Conservation (phyloP, 1,140 invertebrate species). For the Orchestia grillus region DNA sequence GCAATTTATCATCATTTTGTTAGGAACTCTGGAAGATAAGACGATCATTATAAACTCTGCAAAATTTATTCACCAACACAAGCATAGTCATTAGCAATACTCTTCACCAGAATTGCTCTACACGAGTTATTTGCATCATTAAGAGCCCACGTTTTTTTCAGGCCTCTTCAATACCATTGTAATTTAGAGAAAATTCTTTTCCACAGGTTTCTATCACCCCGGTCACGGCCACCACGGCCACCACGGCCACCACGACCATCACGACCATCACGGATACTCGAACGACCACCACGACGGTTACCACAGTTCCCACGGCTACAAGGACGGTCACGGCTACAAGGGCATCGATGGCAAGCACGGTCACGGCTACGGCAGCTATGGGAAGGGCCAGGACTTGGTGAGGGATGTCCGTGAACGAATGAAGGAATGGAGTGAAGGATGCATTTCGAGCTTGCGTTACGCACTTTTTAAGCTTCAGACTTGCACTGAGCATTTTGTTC, state of each 20-base stretch:
- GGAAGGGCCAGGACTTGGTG: conserved; percentile 30
- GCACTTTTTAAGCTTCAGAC: not conserved
- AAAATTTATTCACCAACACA: too few species aligned
- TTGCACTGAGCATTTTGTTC: not conserved
- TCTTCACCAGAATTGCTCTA: too few species aligned
- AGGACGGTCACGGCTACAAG: conserved; percentile 63
- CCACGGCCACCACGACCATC: conserved; percentile 3
- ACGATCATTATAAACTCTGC: too few species aligned
- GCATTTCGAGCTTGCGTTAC: not conserved
- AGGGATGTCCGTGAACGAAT: not conserved
- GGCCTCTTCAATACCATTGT: too few species aligned
- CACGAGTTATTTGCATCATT: too few species aligned
- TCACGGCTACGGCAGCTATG: conserved; percentile 32
- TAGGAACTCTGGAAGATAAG: too few species aligned
- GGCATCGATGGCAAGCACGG: conserved; percentile 44
- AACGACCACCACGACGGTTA: conserved; percentile 62
- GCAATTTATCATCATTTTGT: too few species aligned
- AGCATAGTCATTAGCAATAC: too few species aligned
- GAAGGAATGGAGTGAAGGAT: not conserved
- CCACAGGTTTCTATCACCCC: conserved; percentile 18
- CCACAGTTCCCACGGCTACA: conserved; percentile 62
- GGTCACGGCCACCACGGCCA: not conserved
- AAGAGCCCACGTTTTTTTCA: too few species aligned
- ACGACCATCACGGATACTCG: conserved; percentile 35
- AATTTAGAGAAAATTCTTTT: not conserved